phyloP scores from a whole-genome alignment of 2,888 invertebrate genomes.

The Oligia strigilis region DNA sequence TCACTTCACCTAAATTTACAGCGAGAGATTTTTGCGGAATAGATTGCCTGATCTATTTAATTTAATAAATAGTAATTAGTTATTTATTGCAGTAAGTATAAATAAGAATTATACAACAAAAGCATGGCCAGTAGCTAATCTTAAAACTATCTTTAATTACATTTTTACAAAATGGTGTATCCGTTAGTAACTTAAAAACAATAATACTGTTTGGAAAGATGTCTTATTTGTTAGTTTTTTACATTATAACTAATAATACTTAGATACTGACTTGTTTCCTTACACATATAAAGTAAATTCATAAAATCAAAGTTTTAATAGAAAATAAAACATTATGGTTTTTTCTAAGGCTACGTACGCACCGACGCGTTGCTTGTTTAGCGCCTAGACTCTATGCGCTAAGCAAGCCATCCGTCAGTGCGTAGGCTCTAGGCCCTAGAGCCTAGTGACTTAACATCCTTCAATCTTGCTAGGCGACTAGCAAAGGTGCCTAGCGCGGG shows the following conservation, averaged over 20 bases:
- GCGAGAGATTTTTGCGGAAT: background rate
- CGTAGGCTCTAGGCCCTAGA: no score
- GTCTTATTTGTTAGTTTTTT: conserved; percentile 55
- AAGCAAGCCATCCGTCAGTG: no score
- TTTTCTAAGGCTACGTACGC: background rate
- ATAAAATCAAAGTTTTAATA: background rate
- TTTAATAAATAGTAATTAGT: background rate
- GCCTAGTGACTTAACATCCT: background rate
- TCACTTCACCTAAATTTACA: background rate
- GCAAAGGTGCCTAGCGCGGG: background rate
- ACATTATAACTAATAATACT: conserved; percentile 21
- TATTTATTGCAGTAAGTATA: background rate
- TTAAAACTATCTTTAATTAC: conserved; percentile 39
- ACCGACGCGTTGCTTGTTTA: no score
- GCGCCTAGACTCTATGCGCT: no score
- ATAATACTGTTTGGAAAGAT: conserved; percentile 70
- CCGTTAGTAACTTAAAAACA: conserved; percentile 55
- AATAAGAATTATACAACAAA: conserved; percentile 5
- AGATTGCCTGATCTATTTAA: background rate
- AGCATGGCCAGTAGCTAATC: conserved; percentile 31
- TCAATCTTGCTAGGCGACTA: background rate
- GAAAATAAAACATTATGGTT: no score
- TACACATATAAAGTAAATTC: conserved; percentile 1
- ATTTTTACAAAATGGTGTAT: conserved; percentile 50
- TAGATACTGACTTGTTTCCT: conserved; percentile 43